These are phyloP conservation scores for Triops longicaudatus DNA, from an alignment of 1,140 invertebrate genomes.

Conservation along the genomic window DNA sequence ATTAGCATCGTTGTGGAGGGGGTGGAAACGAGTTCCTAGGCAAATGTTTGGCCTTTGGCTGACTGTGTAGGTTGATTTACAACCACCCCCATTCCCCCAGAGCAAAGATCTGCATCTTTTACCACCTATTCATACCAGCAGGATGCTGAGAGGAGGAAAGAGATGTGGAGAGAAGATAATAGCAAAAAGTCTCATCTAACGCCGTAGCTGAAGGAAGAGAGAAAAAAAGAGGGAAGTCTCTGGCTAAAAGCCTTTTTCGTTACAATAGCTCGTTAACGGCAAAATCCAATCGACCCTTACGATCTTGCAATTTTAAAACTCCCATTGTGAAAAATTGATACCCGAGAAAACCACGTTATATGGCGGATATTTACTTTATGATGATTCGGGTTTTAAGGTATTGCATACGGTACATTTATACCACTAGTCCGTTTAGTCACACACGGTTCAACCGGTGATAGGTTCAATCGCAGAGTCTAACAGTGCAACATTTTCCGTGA, in stretches of 20 bases:
- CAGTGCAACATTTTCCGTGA: too few relatives aligned
- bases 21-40: neutral
- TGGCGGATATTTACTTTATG: too few relatives aligned
- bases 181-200: too few relatives aligned
- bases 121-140: neutral
- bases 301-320: neutral
- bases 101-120: neutral
- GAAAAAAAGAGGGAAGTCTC: too few relatives aligned
- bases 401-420: too few relatives aligned
- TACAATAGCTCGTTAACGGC: constrained; percentile 5
- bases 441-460: too few relatives aligned
- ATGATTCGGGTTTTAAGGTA: neutral
- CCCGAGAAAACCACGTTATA: neutral
- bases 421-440: too few relatives aligned
- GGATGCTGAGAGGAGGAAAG: neutral
- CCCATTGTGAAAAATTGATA: neutral
- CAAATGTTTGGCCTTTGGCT: neutral
- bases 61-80: neutral
- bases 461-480: too few relatives aligned
- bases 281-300: neutral
- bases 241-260: too few relatives aligned
- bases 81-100: neutral
- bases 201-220: too few relatives aligned
- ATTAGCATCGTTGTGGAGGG: neutral
- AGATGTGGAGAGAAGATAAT: too few relatives aligned